These are phyloP conservation scores for Coreoperca whiteheadi DNA, from an alignment of 2,113 vertebrate species.

Conservation along the genomic window DNA sequence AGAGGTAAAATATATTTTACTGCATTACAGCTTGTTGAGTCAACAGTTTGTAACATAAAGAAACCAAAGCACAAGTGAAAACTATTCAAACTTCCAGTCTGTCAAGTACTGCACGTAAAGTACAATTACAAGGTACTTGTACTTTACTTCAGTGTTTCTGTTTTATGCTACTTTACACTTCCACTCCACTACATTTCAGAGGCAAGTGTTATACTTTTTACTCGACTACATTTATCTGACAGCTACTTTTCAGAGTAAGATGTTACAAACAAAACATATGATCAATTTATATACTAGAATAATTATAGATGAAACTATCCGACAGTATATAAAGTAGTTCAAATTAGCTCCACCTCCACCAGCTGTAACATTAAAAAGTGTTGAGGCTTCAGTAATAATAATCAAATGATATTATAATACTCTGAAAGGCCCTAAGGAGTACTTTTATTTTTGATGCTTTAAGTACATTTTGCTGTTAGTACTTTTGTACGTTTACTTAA, in stretches of 20 bases:
- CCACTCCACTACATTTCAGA: background rate
- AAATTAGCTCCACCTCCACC: background rate
- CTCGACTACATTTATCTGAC: background rate
- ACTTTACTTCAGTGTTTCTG: background rate
- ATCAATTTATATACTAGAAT: background rate
- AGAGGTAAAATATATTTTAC: slow-evolving; percentile 67
- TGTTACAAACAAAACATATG: background rate
- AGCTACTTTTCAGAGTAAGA: background rate
- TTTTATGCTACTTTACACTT: background rate
- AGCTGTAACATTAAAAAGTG: background rate
- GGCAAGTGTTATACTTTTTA: background rate
- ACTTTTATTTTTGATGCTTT: background rate
- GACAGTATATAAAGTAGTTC: background rate
- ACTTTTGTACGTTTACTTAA: background rate
- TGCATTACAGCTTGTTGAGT: background rate
- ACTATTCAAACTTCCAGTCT: background rate
- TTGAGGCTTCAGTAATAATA: background rate
- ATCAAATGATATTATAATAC: background rate
- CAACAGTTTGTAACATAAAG: background rate
- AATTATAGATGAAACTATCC: background rate
- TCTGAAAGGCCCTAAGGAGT: background rate
- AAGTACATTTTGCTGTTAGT: background rate
- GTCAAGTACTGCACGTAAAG: background rate
- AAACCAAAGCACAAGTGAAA: too few species aligned
- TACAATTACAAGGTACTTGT: background rate